Conservation (phyloP, 2,797 vertebrate genomes). For the Cuniculus paca region DNA sequence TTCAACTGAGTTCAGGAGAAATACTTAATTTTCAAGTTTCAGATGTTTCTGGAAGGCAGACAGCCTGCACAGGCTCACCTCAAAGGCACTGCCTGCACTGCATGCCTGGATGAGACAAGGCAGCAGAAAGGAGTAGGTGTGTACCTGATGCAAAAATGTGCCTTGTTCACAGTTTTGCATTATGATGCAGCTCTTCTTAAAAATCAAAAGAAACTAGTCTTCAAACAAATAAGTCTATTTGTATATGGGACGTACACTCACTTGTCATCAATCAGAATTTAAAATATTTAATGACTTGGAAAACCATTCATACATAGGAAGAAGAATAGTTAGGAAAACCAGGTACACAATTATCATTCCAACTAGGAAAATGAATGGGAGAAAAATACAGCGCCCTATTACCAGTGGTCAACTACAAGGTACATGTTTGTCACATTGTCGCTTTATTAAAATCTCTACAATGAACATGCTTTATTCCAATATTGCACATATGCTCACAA, state of each 20-base stretch:
- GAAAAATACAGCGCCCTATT: fast-evolving
- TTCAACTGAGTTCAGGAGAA: background rate
- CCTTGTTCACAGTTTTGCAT: background rate
- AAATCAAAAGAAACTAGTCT: background rate
- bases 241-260: background rate
- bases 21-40: background rate
- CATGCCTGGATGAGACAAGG: fast-evolving
- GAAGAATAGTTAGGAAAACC: background rate
- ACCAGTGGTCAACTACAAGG: fast-evolving
- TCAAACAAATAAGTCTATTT: background rate
- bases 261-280: background rate
- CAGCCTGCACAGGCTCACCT: fast-evolving
- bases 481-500: background rate
- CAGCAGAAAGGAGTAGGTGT: background rate
- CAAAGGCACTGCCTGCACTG: fast-evolving
- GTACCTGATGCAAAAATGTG: background rate
- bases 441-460: background rate
- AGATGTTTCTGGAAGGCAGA: background rate
- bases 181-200: background rate
- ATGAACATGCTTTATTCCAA: background rate
- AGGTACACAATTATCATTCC: too few species aligned
- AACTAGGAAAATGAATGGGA: too few species aligned
- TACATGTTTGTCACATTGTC: background rate
- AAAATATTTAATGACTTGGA: background rate
- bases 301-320: background rate